Conservation (phyloP, 2,888 invertebrate species). For the Xestia sexstrigata region DNA sequence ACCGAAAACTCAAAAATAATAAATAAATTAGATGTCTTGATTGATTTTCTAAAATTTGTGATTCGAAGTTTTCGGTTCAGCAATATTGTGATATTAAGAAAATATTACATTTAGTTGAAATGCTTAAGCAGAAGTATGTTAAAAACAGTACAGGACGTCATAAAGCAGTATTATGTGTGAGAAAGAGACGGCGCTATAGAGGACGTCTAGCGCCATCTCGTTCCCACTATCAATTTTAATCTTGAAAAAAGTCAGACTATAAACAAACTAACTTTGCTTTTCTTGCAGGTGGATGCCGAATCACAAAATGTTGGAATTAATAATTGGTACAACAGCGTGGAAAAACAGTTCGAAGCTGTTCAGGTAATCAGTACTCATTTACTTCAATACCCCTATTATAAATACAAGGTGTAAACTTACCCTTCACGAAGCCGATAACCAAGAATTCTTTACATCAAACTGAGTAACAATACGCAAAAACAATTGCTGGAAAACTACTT, state of each 20-base stretch:
- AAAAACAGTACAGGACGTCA: background rate
- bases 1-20: too few relatives aligned
- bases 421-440: too few relatives aligned
- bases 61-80: background rate
- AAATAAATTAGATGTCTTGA: background rate
- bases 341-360: slow-evolving; percentile 47
- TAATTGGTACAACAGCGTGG: slow-evolving; percentile 62
- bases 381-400: background rate
- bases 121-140: background rate
- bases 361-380: slow-evolving; percentile 28
- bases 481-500: too few relatives aligned
- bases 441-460: too few relatives aligned
- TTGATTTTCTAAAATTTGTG: background rate
- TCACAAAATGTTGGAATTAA: slow-evolving; percentile 9
- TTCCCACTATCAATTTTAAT: background rate
- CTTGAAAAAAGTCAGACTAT: background rate
- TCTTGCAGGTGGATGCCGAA: slow-evolving; percentile 63
- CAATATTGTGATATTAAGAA: background rate
- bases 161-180: too few relatives aligned
- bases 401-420: background rate
- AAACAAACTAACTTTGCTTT: background rate
- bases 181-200: too few relatives aligned
- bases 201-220: too few relatives aligned
- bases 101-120: background rate
- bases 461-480: too few relatives aligned